Evolutionary conservation across 2,888 invertebrate genomes (phyloP), one percentile per base, ranked within the genome.

Genomic region (Choreutis nemorana): DNA sequence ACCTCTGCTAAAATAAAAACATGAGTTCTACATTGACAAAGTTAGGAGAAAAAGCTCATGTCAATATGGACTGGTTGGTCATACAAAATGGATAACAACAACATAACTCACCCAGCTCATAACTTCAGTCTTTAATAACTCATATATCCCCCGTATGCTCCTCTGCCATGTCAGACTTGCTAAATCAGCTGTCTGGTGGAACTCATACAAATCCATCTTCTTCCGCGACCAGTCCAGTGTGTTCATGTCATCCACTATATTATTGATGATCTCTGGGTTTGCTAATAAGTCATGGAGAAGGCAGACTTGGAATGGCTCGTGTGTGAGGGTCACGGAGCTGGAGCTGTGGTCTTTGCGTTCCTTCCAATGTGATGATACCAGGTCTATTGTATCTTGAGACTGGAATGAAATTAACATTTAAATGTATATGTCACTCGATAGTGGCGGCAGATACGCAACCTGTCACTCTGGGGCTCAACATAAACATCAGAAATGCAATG

Each of bases 121-220:
- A 24, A 90, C 73, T 34, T 87, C 83, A 41, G 70, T 81, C 50
- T 85, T 82, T 32, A 91, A 66, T 45, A 87, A 67, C 40, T 85
- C 79, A 49, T 87, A 83, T 32, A 90, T 81, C 11, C 73, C 75
- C 35, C 81, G 70, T n/a, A 90, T 80, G 42, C 82, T 77, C 39
- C 83, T 60, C 22, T 83, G 79, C 45, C 75, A 77, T 1, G 81
- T 71, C 1, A 81, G 53, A 32, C 72, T 82, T 1, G 84, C 80
- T 16, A 92, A 68, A 55, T 91, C 91, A 2, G 81, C 79, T 1
- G 90, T 89, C 67, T 94, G 94, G 47, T 89, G 87, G 56, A 93
- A 94, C 63, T 93, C 91, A 51, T 91, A 95, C 12, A 95, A 68
- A 54, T 95, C 95, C 85, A 93, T 90, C 55, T 86, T 87, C 49